Conservation (phyloP, 2,797 vertebrate genomes). For the Microhierax caerulescens region DNA sequence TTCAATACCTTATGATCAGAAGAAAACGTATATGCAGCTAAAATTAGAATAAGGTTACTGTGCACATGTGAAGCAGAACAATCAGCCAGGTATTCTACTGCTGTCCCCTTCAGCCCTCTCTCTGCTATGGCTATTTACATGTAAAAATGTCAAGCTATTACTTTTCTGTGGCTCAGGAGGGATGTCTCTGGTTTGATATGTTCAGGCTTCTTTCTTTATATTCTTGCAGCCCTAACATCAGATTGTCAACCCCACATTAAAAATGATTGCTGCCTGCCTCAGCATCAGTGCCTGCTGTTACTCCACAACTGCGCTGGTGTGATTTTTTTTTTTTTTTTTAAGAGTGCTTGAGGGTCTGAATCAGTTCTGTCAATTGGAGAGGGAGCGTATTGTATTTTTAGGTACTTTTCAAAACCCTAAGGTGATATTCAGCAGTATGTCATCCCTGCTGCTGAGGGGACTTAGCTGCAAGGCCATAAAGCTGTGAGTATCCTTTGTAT, state of each 20-base stretch:
- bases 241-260: neutral
- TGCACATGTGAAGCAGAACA: neutral
- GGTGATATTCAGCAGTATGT: neutral
- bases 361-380: neutral
- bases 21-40: neutral
- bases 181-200: neutral
- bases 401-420: neutral
- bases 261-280: neutral
- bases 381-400: neutral
- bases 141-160: neutral
- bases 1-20: constrained; percentile 14
- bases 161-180: neutral
- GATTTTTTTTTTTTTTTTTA: too few relatives aligned
- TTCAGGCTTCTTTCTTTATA: neutral
- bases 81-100: neutral
- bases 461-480: neutral
- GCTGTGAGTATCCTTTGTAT: neutral
- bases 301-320: neutral
- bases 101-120: neutral
- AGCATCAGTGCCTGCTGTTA: neutral
- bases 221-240: neutral
- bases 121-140: neutral
- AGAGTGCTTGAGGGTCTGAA: neutral
- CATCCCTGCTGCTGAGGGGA: neutral
- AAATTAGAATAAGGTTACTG: neutral